Evolutionary conservation across 2,888 invertebrate species (phyloP).

Genomic region (Apamea crenata): DNA sequence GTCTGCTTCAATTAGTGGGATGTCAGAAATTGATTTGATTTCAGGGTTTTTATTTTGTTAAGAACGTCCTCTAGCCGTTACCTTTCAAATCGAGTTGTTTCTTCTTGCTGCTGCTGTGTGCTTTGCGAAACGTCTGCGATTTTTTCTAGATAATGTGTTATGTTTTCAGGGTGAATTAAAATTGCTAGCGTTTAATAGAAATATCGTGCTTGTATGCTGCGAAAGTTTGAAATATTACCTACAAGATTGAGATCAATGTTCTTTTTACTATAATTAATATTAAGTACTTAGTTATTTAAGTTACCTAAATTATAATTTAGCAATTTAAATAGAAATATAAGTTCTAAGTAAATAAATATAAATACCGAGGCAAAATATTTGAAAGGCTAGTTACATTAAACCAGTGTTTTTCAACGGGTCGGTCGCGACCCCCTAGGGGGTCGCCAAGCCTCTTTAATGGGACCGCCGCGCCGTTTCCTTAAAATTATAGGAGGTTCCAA

Average conservation of each 20-base stretch:
- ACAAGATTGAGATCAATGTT: not conserved
- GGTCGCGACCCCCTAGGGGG: too few relatives aligned
- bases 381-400: too few relatives aligned
- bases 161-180: constrained; percentile 15
- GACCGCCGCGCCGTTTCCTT: too few relatives aligned
- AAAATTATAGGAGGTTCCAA: too few relatives aligned
- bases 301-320: not conserved
- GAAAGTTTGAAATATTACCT: not conserved
- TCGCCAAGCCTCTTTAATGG: too few relatives aligned
- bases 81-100: not conserved
- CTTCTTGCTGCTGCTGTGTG: constrained; percentile 20
- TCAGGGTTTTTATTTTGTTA: not conserved
- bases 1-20: not conserved
- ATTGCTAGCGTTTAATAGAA: not conserved
- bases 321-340: too few relatives aligned
- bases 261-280: not conserved
- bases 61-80: not conserved
- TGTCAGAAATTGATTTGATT: not conserved
- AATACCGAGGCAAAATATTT: too few relatives aligned
- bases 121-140: constrained; percentile 23
- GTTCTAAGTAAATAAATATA: too few relatives aligned
- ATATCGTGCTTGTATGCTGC: not conserved
- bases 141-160: not conserved
- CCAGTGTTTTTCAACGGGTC: too few relatives aligned
- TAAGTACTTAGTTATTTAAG: not conserved